Evolutionary conservation across 2,888 invertebrate genomes (phyloP).

Genomic region (Leptinotarsa haldemani): DNA sequence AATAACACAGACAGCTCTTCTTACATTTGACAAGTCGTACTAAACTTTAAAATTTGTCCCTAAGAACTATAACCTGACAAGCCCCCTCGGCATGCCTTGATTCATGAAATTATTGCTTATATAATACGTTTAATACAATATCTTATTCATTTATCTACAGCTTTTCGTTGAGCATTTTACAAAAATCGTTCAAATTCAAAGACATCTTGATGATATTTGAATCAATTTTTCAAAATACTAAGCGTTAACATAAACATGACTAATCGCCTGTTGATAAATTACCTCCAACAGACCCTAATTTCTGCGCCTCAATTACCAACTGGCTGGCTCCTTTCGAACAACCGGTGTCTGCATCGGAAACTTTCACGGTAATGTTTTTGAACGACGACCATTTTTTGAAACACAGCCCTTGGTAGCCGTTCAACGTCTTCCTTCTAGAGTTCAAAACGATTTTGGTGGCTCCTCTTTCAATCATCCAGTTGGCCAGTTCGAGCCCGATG

Average conservation of each 20-base stretch:
- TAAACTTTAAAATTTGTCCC: no score
- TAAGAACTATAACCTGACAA: no score
- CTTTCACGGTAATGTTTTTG: constrained; percentile 59
- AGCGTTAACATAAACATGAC: no score
- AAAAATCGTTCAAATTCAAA: no score
- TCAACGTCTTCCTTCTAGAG: constrained; percentile 70
- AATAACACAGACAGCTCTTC: no score
- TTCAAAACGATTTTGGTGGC: constrained; percentile 71
- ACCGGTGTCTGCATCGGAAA: constrained; percentile 64
- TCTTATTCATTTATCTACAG: no score
- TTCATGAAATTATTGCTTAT: no score
- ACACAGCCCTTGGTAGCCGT: constrained; percentile 72
- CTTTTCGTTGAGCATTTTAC: no score
- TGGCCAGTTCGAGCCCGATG: constrained; percentile 73
- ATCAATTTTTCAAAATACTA: constrained; percentile 45
- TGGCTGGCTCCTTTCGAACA: constrained; percentile 62
- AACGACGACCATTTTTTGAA: constrained; percentile 56
- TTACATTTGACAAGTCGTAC: no score
- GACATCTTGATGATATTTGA: no score
- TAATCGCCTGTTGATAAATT: constrained; percentile 44
- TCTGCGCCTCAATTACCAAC: constrained; percentile 62
- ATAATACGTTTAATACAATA: no score
- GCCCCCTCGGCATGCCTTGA: no score
- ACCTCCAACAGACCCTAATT: constrained; percentile 72
- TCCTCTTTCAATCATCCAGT: constrained; percentile 72